These are phyloP conservation scores for Tetragonula carbonaria DNA, from an alignment of 2,888 invertebrate genomes.

Conservation along the genomic window DNA sequence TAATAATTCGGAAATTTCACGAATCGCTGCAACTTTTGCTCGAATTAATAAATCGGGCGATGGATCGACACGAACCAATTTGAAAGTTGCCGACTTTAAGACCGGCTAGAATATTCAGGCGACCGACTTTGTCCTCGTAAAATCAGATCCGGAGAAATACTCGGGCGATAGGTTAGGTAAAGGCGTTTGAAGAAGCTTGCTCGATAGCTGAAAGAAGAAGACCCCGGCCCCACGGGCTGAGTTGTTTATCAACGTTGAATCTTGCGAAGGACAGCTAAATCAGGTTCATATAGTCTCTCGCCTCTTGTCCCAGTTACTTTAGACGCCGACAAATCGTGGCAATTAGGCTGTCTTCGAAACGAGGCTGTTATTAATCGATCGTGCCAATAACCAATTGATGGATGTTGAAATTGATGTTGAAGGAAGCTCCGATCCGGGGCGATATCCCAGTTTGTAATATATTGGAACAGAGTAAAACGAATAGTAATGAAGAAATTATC, in stretches of 20 bases:
- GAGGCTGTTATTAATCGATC: slow-evolving; percentile 2
- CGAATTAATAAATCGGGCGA: neutral
- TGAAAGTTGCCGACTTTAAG: slow-evolving; percentile 13
- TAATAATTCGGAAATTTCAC: neutral
- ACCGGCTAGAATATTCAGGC: neutral
- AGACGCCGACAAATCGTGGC: slow-evolving; percentile 35
- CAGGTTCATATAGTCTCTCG: neutral
- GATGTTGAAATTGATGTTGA: neutral
- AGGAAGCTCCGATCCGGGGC: neutral
- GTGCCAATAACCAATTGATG: slow-evolving; percentile 13
- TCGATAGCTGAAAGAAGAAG: slow-evolving; percentile 2
- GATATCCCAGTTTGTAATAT: neutral
- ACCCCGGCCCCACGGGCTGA: neutral
- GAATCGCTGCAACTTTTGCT: neutral
- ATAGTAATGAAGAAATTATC: too few species aligned
- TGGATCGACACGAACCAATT: neutral
- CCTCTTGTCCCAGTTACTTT: slow-evolving; percentile 47
- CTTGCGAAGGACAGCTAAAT: slow-evolving; percentile 36
- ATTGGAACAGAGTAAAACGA: too few species aligned
- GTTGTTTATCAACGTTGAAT: slow-evolving; percentile 38
- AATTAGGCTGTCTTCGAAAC: slow-evolving; percentile 44
- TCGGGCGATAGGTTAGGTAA: neutral
- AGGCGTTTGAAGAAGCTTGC: neutral
- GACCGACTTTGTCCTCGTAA: slow-evolving; percentile 3
- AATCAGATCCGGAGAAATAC: slow-evolving; percentile 2